Conservation (phyloP, 2,888 invertebrate genomes). For the Diabrotica balteata region DNA sequence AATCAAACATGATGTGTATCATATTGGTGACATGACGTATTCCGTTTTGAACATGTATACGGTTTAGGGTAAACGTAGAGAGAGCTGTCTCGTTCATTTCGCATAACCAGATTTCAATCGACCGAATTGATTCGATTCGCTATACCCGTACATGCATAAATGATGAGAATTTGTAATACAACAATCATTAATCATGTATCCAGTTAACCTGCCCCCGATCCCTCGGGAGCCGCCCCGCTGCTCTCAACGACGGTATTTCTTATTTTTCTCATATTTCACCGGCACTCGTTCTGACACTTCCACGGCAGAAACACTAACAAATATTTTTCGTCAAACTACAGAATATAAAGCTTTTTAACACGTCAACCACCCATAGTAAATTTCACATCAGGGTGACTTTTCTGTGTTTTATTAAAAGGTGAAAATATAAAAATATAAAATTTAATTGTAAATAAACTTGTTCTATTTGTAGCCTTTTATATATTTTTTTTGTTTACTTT, state of each 20-base stretch:
- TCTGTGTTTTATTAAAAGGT: no score
- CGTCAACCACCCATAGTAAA: no score
- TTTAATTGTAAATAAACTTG: no score
- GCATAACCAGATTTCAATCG: slow-evolving; percentile 40
- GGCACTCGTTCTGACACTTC: slow-evolving; percentile 17
- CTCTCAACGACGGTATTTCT: slow-evolving; percentile 51
- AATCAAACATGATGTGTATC: slow-evolving; percentile 14
- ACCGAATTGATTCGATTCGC: slow-evolving; percentile 38
- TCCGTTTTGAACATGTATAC: slow-evolving; percentile 6
- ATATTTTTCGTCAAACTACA: background rate
- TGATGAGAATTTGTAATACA: slow-evolving; percentile 47
- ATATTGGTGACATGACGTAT: slow-evolving; percentile 17
- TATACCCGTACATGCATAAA: slow-evolving; percentile 43
- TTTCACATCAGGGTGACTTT: no score
- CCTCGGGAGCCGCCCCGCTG: slow-evolving; percentile 44
- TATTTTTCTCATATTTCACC: slow-evolving; percentile 60
- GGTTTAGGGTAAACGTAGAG: slow-evolving; percentile 16
- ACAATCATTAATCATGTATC: slow-evolving; percentile 54
- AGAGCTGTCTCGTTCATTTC: slow-evolving; percentile 27
- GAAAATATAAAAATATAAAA: no score
- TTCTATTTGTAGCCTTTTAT: no score
- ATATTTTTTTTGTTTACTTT: no score
- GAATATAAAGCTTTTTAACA: background rate
- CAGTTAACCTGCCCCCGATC: slow-evolving; percentile 51
- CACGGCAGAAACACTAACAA: background rate